Conservation (phyloP, 2,888 invertebrate species). For the Hermaeophaga mercurialis region DNA sequence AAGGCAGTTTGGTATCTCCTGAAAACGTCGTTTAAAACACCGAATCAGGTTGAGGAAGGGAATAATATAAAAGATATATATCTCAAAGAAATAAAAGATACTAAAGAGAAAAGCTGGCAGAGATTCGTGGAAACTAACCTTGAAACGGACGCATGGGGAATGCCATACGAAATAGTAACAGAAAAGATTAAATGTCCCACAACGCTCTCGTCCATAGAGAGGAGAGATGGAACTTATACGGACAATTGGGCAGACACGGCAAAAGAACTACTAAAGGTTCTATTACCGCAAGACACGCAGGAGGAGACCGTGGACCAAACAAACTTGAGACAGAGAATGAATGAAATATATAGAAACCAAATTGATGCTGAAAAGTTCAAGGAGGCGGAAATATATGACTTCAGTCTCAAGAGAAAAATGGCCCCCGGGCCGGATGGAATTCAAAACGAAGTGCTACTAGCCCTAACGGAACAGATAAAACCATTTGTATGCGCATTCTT, state of each 20-base stretch:
- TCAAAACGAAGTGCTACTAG: constrained; percentile 2
- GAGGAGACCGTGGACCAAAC: constrained; percentile 3
- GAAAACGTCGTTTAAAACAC: too few relatives aligned
- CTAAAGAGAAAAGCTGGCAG: constrained; percentile 7
- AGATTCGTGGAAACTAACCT: neutral
- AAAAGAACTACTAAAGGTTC: neutral
- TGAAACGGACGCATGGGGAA: neutral
- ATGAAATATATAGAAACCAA: neutral
- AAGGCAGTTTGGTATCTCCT: constrained; percentile 29
- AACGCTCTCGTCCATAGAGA: constrained; percentile 1
- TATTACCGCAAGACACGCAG: neutral
- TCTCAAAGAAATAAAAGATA: neutral
- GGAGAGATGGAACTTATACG: constrained; percentile 9
- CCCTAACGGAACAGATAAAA: neutral
- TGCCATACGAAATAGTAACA: constrained; percentile 2
- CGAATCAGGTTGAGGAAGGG: too few relatives aligned
- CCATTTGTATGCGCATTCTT: constrained; percentile 1
- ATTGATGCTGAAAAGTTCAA: neutral
- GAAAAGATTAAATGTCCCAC: constrained; percentile 4
- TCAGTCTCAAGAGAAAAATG: constrained; percentile 3
- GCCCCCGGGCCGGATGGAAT: constrained; percentile 14
- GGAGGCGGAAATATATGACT: neutral
- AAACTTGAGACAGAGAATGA: neutral
- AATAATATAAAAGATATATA: neutral
- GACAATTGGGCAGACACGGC: constrained; percentile 13